A percentile compares a stretch with the other conserved stretches of the same genome.
Conservation (phyloP, 2,888 invertebrate species). For the Sipha maydis region DNA sequence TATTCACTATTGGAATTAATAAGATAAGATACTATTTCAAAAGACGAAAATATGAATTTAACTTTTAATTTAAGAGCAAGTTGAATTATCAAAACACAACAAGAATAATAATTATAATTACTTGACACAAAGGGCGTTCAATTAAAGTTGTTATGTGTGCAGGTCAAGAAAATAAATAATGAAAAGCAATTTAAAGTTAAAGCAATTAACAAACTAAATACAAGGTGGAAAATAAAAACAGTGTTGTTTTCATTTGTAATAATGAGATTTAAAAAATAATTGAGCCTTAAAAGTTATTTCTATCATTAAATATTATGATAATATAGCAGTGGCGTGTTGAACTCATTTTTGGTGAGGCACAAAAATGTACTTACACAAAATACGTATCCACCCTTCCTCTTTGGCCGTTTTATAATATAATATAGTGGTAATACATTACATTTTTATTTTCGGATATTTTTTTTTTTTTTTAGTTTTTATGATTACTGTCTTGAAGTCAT, state of each 20-base stretch:
- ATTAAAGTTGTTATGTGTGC: neutral
- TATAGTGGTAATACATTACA: too few relatives aligned
- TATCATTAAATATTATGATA: neutral
- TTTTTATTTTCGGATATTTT: too few relatives aligned
- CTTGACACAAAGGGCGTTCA: neutral
- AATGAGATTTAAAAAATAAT: neutral
- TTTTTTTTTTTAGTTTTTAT: too few relatives aligned
- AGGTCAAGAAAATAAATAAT: neutral
- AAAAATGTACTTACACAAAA: too few relatives aligned
- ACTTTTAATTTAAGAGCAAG: neutral
- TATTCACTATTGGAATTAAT: neutral
- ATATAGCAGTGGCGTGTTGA: neutral
- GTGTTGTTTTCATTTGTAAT: neutral
- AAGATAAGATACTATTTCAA: neutral
- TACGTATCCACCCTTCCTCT: too few relatives aligned
- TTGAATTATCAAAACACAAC: neutral
- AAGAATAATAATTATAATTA: neutral
- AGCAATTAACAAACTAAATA: neutral
- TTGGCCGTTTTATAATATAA: too few relatives aligned
- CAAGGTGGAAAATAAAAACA: neutral
- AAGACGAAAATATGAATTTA: neutral
- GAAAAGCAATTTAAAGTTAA: neutral
- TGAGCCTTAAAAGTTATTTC: neutral
- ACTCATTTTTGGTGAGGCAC: too few relatives aligned
- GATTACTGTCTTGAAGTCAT: too few relatives aligned